Base-by-base conservation (phyloP, 1,140 invertebrate species). In the Mizuhopecten yessoensis region DNA sequence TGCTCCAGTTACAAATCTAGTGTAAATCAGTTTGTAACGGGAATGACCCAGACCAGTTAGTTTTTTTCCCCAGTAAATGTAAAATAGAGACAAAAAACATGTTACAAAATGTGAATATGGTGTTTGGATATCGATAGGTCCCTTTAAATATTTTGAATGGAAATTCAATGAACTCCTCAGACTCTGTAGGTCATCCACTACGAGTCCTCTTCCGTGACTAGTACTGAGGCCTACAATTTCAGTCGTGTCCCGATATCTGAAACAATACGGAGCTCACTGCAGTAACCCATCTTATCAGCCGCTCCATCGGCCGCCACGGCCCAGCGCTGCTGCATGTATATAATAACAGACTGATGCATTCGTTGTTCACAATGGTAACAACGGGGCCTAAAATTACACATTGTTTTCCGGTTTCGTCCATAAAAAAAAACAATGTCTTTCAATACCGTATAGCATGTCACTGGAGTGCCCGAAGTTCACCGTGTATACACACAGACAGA, bases 401-500 rank as follows among this genome's bases (percentile, higher is more conserved):
- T 75, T 75, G 57, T 75, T 75, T 75, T 75, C 57, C 57, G 57
- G 57, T n/a, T 75, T 75, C 57, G 13, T 57, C 45, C 45, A 13
- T 39, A 13, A 39, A 39, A 39, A 13, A 45, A 10, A 13, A 45
- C 17, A 45, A 45, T 45, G 17, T 13, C 9, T 13, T 5, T 13
- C 36, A 20, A 20, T 49, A 49, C 45, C 11, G 20, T 10, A 20
- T 1, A 49, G 45, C 2, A 2, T 1, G 1, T 5, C 2, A 49
- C 57, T n/a, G 57, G 57, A 45, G 57, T 75, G 23, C 17, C 1
- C 3, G 5, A n/a, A 29, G n/a, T 29, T n/a, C 5, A 17, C 23
- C 17, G n/a, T 75, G 57, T 75, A 75, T 29, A 75, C 1, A 29
- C 3, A 75, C 5, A 29, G 57, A 17, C 57, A 75, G 57, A n/a